Evolutionary conservation across 2,888 invertebrate genomes (phyloP).

Genomic region (Leucoptera coffeella): DNA sequence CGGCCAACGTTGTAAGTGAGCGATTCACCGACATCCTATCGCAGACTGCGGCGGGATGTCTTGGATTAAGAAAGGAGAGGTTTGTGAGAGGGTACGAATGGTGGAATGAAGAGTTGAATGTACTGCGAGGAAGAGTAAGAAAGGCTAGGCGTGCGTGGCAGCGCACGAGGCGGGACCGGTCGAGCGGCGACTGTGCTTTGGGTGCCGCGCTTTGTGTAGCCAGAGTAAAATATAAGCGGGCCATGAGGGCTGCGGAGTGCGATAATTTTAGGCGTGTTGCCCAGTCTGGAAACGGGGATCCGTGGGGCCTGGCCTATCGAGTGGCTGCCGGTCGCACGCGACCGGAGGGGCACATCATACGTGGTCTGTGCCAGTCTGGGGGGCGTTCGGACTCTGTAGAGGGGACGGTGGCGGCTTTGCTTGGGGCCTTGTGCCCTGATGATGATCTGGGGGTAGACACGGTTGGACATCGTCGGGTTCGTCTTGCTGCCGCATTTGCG

Average conservation of each 20-base stretch:
- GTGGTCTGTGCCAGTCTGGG: background rate
- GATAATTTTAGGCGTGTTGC: background rate
- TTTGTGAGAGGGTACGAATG: background rate
- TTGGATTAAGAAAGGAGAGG: background rate
- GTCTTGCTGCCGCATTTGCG: background rate
- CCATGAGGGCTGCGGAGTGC: background rate
- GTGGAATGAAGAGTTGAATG: slow-evolving; percentile 1
- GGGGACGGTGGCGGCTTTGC: background rate
- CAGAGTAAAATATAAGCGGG: slow-evolving; percentile 1
- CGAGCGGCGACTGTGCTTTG: too few species aligned
- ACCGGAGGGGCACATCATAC: background rate
- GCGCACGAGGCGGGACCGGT: background rate
- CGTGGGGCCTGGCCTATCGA: slow-evolving; percentile 2
- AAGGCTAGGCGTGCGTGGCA: background rate
- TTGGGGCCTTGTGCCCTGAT: slow-evolving; percentile 2
- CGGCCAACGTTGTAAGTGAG: background rate
- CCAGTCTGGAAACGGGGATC: background rate
- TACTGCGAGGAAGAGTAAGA: background rate
- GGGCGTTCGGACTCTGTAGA: too few species aligned
- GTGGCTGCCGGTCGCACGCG: background rate
- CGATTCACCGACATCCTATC: background rate
- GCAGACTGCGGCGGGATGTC: background rate
- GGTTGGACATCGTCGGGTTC: background rate
- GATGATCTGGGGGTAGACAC: slow-evolving; percentile 1
- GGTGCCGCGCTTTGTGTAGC: too few species aligned